These are phyloP conservation scores for Lochmaea capreae DNA, from an alignment of 2,888 invertebrate genomes.

Conservation along the genomic window DNA sequence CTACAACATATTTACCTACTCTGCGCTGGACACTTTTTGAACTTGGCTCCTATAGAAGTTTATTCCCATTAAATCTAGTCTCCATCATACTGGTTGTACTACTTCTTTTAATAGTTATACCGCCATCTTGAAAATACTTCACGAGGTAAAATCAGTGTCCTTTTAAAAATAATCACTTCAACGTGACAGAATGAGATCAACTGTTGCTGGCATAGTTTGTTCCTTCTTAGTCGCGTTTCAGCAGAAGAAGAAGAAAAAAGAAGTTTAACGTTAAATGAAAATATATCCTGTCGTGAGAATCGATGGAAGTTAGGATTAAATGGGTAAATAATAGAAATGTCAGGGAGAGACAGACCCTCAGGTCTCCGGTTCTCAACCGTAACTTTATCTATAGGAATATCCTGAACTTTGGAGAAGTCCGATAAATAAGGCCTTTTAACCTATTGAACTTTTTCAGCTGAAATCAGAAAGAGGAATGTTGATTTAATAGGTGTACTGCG, in stretches of 20 bases:
- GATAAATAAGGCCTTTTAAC: constrained; percentile 18
- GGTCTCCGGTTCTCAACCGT: constrained; percentile 21
- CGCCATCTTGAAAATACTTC: too few relatives aligned
- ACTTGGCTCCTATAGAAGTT: too few relatives aligned
- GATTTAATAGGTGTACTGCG: neutral
- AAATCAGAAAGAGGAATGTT: constrained; percentile 4
- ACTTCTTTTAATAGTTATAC: too few relatives aligned
- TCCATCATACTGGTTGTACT: too few relatives aligned
- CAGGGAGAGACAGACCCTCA: constrained; percentile 17
- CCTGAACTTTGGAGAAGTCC: constrained; percentile 22
- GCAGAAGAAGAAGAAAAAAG: neutral
- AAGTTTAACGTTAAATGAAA: constrained; percentile 1
- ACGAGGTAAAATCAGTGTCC: too few relatives aligned
- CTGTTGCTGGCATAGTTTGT: neutral
- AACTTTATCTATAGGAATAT: constrained; percentile 13
- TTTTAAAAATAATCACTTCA: too few relatives aligned
- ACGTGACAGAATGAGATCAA: neutral
- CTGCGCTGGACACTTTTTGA: too few relatives aligned
- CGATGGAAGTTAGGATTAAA: constrained; percentile 12
- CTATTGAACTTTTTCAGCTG: constrained; percentile 20
- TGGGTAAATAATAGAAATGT: constrained; percentile 28
- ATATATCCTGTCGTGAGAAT: constrained; percentile 7
- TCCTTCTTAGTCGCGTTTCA: neutral
- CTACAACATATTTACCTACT: too few relatives aligned
- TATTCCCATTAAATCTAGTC: too few relatives aligned